Percentiles rank a stretch among this genome's conserved stretches.
Conservation (phyloP, 2,113 vertebrate genomes). For the Melozone crissalis region DNA sequence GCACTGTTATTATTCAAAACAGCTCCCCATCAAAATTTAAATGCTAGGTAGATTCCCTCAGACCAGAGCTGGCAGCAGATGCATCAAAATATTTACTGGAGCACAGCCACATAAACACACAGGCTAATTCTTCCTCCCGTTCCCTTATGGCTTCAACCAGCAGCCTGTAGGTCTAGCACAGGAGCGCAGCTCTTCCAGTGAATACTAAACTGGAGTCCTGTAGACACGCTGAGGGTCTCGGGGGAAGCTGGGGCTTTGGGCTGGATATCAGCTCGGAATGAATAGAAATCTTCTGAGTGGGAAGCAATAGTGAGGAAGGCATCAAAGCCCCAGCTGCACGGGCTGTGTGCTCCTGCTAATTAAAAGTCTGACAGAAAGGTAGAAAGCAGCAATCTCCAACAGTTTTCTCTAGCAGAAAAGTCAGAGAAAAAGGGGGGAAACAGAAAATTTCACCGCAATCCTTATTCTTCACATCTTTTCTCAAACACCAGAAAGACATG, state of each 20-base stretch:
- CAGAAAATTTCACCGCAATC: background rate
- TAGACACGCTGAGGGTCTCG: slow-evolving; percentile 41
- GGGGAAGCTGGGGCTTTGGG: slow-evolving; percentile 37
- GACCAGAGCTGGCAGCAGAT: slow-evolving; percentile 61
- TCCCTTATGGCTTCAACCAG: slow-evolving; percentile 65
- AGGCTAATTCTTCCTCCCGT: slow-evolving; percentile 61
- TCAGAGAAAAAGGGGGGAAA: background rate
- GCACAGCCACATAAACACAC: slow-evolving; percentile 68
- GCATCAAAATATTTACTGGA: slow-evolving; percentile 73
- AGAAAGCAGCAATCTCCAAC: slow-evolving; percentile 15
- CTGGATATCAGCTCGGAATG: slow-evolving; percentile 68
- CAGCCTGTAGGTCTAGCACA: slow-evolving; percentile 65
- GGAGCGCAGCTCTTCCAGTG: slow-evolving; percentile 60
- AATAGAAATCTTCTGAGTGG: slow-evolving; percentile 62
- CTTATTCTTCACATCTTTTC: background rate
- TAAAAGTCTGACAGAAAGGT: slow-evolving; percentile 44
- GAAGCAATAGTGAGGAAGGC: slow-evolving; percentile 22
- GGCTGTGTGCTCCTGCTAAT: slow-evolving; percentile 28
- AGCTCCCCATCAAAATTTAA: slow-evolving; percentile 68
- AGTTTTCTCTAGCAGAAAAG: background rate
- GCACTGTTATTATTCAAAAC: slow-evolving; percentile 73
- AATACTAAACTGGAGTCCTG: slow-evolving; percentile 56
- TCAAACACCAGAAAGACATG: background rate
- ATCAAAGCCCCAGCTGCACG: slow-evolving; percentile 42
- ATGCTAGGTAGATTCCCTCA: slow-evolving; percentile 69